A percentile compares a stretch with the other conserved stretches of the same genome.
Conservation (phyloP, 1,140 invertebrate species). For the Cyrtorhinus lividipennis region DNA sequence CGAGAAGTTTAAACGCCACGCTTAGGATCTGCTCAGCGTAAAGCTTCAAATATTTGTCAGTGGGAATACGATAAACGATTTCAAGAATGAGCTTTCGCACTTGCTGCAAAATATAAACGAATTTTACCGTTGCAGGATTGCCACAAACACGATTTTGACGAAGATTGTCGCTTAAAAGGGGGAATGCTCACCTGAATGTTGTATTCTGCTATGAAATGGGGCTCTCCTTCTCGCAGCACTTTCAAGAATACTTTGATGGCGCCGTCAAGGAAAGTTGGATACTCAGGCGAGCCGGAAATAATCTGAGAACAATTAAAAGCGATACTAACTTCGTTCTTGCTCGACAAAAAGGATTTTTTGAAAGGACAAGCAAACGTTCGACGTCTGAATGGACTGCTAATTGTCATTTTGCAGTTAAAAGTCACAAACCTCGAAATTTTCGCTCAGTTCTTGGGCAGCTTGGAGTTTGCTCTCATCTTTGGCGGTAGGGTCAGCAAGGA, state of each 20-base stretch:
- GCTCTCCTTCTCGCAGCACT: conserved; percentile 82
- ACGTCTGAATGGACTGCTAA: not conserved
- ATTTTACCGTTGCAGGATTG: no score
- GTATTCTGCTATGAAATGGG: conserved; percentile 90
- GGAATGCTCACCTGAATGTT: conserved; percentile 57
- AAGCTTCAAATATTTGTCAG: conserved; percentile 71
- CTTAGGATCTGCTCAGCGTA: conserved; percentile 78
- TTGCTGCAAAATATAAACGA: conserved; percentile 37
- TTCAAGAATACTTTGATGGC: conserved; percentile 83
- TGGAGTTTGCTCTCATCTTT: conserved; percentile 88
- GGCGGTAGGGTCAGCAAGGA: conserved; percentile 57
- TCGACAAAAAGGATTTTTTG: not conserved
- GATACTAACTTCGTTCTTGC: not conserved
- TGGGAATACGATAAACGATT: conserved; percentile 88
- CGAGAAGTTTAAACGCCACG: conserved; percentile 76
- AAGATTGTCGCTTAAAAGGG: no score
- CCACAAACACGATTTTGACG: conserved; percentile 25
- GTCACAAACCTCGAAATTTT: conserved; percentile 81
- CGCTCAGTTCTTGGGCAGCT: conserved; percentile 85
- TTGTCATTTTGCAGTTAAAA: not conserved
- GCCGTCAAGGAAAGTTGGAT: conserved; percentile 76
- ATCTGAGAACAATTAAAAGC: conserved; percentile 37
- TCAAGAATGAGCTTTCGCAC: conserved; percentile 83
- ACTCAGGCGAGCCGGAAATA: conserved; percentile 50
- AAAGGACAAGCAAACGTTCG: not conserved